Evolutionary conservation across 2,113 vertebrate genomes (phyloP).

Genomic region (Myotis davidii): DNA sequence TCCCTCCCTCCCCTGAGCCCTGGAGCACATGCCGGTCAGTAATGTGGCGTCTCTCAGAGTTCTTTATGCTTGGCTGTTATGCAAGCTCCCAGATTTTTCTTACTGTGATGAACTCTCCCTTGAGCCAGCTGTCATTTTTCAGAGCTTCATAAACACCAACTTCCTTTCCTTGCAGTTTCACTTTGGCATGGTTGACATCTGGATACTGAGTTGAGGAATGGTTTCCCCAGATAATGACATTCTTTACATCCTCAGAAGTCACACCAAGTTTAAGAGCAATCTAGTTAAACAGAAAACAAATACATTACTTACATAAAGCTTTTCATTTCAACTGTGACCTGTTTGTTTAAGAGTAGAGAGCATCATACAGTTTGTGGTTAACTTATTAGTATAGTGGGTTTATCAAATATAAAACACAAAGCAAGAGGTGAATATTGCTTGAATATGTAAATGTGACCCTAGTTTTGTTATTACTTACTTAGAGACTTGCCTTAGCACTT

Average conservation of each 20-base stretch:
- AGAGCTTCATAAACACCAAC: slow-evolving; percentile 90
- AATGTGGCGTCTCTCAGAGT: neutral
- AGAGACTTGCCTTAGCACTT: neutral
- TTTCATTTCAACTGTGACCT: slow-evolving; percentile 31
- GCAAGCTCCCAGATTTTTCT: slow-evolving; percentile 74
- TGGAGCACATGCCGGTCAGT: neutral
- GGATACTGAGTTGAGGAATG: slow-evolving; percentile 99
- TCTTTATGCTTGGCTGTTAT: neutral
- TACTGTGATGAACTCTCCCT: slow-evolving; percentile 95
- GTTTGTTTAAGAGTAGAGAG: neutral
- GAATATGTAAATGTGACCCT: neutral
- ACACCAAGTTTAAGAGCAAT: slow-evolving; percentile 94
- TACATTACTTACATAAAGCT: neutral
- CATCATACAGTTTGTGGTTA: neutral
- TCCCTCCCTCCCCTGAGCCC: too few species aligned
- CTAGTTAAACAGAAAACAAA: slow-evolving; percentile 82
- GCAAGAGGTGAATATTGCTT: neutral
- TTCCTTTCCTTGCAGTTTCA: slow-evolving; percentile 89
- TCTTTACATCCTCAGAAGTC: slow-evolving; percentile 92
- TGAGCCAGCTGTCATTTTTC: slow-evolving; percentile 95
- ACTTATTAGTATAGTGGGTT: neutral
- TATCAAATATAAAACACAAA: slow-evolving; percentile 9
- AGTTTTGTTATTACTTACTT: neutral
- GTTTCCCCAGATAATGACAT: slow-evolving; percentile 99
- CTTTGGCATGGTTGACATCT: slow-evolving; percentile 93